These are phyloP conservation scores for Colletes latitarsis DNA, from an alignment of 1,140 invertebrate genomes.

Conservation along the genomic window DNA sequence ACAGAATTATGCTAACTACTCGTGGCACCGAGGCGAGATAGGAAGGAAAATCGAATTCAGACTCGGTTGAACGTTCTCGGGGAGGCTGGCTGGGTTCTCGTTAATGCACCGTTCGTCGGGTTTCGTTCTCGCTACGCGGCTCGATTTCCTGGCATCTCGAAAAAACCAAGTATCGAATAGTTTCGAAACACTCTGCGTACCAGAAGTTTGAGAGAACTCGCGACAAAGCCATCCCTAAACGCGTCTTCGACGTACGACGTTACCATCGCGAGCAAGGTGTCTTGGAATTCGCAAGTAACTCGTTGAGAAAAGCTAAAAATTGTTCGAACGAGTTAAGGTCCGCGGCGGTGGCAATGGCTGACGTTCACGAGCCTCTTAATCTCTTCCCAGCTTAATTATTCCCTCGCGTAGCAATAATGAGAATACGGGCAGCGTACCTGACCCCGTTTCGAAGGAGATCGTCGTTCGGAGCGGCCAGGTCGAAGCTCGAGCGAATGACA, in stretches of 20 bases:
- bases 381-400: conserved; percentile 58
- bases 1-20: conserved; percentile 71
- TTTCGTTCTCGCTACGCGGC: not conserved
- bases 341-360: conserved; percentile 27
- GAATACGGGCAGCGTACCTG: conserved; percentile 43
- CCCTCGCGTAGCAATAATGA: conserved; percentile 58
- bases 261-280: no score
- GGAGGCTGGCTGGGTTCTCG: conserved; percentile 39
- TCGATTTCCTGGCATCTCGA: not conserved
- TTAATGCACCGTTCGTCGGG: conserved; percentile 38
- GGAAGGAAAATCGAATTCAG: conserved; percentile 55
- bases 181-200: no score
- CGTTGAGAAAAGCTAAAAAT: not conserved
- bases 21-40: conserved; percentile 31
- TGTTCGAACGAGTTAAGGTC: conserved; percentile 31
- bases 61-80: conserved; percentile 38
- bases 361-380: conserved; percentile 54
- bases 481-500: conserved; percentile 17
- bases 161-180: not conserved
- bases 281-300: no score
- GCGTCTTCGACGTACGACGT: no score
- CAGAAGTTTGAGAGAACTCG: not conserved
- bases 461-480: conserved; percentile 34
- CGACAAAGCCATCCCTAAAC: not conserved
- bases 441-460: conserved; percentile 55